Evolutionary conservation across 2,888 invertebrate species (phyloP).

Genomic region (Lymantria monacha): DNA sequence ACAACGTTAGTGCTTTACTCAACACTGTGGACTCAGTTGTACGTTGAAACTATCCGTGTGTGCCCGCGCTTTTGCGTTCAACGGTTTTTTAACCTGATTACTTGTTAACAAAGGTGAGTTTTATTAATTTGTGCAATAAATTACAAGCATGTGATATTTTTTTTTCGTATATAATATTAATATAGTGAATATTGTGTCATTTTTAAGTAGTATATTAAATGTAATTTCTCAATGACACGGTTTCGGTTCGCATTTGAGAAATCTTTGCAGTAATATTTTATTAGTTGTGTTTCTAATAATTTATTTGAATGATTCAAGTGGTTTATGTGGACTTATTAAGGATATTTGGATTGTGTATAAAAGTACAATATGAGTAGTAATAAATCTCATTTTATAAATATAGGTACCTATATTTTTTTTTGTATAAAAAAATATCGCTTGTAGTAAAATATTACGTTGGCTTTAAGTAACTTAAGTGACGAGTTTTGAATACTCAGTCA

Average conservation of each 20-base stretch:
- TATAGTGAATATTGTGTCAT: neutral
- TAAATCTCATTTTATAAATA: too few species aligned
- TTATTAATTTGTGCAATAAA: neutral
- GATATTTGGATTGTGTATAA: too few species aligned
- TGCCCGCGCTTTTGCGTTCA: conserved; percentile 19
- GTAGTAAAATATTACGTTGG: too few species aligned
- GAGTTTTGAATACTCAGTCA: too few species aligned
- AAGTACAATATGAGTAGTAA: too few species aligned
- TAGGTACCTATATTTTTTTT: too few species aligned
- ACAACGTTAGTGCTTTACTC: neutral
- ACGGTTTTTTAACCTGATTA: conserved; percentile 7
- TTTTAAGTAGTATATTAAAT: neutral
- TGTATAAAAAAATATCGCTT: too few species aligned
- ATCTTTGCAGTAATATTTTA: neutral
- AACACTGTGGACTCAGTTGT: conserved; percentile 12
- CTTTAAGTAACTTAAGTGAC: too few species aligned
- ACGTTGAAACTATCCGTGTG: conserved; percentile 22
- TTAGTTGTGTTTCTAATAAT: too few species aligned
- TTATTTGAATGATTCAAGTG: too few species aligned
- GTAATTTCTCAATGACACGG: neutral
- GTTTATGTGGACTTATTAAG: too few species aligned
- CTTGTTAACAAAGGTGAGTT: conserved; percentile 18
- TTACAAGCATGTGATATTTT: neutral
- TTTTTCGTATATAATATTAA: neutral
- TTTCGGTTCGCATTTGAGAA: neutral